These are phyloP conservation scores for Drepana falcataria DNA, from an alignment of 2,888 invertebrate species.

Conservation along the genomic window DNA sequence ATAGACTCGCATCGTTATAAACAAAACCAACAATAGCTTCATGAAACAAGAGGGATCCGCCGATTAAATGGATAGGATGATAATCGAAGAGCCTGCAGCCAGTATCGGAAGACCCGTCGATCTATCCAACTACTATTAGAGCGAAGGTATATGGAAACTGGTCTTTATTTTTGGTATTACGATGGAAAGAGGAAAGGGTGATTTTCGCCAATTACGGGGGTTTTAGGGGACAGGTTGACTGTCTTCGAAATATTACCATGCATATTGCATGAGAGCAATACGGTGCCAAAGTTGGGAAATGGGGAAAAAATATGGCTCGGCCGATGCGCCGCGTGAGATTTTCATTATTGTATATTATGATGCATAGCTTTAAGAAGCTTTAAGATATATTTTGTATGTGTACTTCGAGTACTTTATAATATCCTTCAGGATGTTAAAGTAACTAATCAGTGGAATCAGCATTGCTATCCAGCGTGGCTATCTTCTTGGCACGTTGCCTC, in stretches of 20 bases:
- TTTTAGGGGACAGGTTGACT: slow-evolving; percentile 24
- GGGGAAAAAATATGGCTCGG: slow-evolving; percentile 30
- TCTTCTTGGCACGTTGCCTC: too few relatives aligned
- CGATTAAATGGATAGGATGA: slow-evolving; percentile 13
- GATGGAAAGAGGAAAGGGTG: slow-evolving; percentile 28
- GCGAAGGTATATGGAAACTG: slow-evolving; percentile 1
- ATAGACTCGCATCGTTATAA: slow-evolving; percentile 6
- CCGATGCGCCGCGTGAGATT: slow-evolving; percentile 11
- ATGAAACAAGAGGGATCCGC: slow-evolving; percentile 7
- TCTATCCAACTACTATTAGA: not conserved
- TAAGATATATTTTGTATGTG: too few relatives aligned
- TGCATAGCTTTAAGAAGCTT: too few relatives aligned
- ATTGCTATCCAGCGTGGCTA: too few relatives aligned
- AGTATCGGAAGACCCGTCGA: not conserved
- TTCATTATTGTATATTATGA: not conserved
- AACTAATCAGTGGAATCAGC: too few relatives aligned
- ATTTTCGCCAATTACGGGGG: slow-evolving; percentile 52
- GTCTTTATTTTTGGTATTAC: not conserved
- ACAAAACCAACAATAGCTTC: slow-evolving; percentile 1
- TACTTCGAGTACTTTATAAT: too few relatives aligned
- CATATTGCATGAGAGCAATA: slow-evolving; percentile 70
- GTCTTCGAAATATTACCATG: slow-evolving; percentile 58
- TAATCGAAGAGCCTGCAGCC: slow-evolving; percentile 6
- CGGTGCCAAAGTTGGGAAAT: slow-evolving; percentile 52
- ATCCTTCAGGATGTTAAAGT: too few relatives aligned